Evolutionary conservation across 2,888 invertebrate genomes (phyloP).

Genomic region (Calameuta pallipes): DNA sequence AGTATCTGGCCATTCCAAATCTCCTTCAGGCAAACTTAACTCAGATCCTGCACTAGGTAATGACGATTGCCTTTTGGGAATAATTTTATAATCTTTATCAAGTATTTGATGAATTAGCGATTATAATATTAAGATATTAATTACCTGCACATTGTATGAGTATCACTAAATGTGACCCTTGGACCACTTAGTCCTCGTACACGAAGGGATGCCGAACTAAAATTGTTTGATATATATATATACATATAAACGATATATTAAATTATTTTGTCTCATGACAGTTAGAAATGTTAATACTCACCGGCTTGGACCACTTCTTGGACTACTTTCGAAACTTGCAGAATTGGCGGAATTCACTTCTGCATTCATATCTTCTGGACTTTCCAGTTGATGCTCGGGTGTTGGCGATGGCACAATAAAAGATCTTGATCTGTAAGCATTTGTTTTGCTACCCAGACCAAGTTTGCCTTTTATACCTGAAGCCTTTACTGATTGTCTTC

Average conservation of each 20-base stretch:
- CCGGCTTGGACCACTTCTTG: slow-evolving; percentile 75
- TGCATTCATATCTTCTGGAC: slow-evolving; percentile 59
- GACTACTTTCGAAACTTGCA: slow-evolving; percentile 79
- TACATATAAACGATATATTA: not conserved
- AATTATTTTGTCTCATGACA: not conserved
- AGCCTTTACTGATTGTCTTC: slow-evolving; percentile 85
- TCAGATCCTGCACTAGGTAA: slow-evolving; percentile 82
- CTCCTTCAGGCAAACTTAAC: slow-evolving; percentile 72
- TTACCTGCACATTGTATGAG: slow-evolving; percentile 70
- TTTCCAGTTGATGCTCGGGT: slow-evolving; percentile 72
- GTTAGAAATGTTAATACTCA: slow-evolving; percentile 23
- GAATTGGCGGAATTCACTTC: slow-evolving; percentile 67
- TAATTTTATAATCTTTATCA: slow-evolving; percentile 4
- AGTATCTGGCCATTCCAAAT: slow-evolving; percentile 72
- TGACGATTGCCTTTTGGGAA: slow-evolving; percentile 75
- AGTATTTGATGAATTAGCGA: slow-evolving; percentile 28
- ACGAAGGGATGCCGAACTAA: slow-evolving; percentile 75
- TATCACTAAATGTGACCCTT: slow-evolving; percentile 73
- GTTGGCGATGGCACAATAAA: slow-evolving; percentile 80
- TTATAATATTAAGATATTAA: slow-evolving; percentile 52
- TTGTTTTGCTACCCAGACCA: slow-evolving; percentile 73
- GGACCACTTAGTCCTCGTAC: slow-evolving; percentile 69
- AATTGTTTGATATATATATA: slow-evolving; percentile 11
- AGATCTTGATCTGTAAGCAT: slow-evolving; percentile 80
- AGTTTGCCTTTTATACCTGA: slow-evolving; percentile 84